Evolutionary conservation across 2,888 invertebrate species (phyloP).

Genomic region (Yponomeuta sedellus): DNA sequence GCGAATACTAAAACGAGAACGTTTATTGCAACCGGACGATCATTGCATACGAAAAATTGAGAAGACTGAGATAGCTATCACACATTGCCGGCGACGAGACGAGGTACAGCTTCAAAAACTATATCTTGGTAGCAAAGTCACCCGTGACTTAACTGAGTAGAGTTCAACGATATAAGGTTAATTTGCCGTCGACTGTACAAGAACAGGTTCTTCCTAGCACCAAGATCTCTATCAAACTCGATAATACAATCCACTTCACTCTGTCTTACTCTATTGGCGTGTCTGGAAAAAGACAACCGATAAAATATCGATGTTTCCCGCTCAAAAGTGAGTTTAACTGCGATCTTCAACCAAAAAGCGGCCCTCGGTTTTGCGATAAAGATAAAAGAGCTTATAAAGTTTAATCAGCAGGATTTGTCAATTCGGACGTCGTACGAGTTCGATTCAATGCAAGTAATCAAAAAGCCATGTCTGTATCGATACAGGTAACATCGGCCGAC

Average conservation of each 20-base stretch:
- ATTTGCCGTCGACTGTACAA: no score
- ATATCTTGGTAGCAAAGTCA: no score
- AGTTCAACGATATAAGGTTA: no score
- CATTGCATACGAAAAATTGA: constrained; percentile 26
- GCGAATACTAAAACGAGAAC: constrained; percentile 65
- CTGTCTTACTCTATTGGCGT: no score
- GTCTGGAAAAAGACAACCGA: no score
- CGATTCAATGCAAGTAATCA: constrained; percentile 70
- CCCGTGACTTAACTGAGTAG: no score
- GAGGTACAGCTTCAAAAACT: not conserved
- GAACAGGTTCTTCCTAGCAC: no score
- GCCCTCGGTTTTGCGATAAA: not conserved
- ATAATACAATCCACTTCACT: no score
- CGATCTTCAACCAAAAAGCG: not conserved
- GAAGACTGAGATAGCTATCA: constrained; percentile 66
- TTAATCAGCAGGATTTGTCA: not conserved
- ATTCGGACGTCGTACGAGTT: constrained; percentile 33
- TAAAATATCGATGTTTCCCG: no score
- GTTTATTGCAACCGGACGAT: constrained; percentile 54
- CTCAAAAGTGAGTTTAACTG: not conserved
- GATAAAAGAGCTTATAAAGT: not conserved
- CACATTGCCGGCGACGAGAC: constrained; percentile 55
- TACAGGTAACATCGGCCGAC: constrained; percentile 58
- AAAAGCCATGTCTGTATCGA: constrained; percentile 70
- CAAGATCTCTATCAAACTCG: no score